A percentile compares a stretch with the other conserved stretches of the same genome.
Conservation (phyloP, 2,797 vertebrate species). For the Parambassis ranga region DNA sequence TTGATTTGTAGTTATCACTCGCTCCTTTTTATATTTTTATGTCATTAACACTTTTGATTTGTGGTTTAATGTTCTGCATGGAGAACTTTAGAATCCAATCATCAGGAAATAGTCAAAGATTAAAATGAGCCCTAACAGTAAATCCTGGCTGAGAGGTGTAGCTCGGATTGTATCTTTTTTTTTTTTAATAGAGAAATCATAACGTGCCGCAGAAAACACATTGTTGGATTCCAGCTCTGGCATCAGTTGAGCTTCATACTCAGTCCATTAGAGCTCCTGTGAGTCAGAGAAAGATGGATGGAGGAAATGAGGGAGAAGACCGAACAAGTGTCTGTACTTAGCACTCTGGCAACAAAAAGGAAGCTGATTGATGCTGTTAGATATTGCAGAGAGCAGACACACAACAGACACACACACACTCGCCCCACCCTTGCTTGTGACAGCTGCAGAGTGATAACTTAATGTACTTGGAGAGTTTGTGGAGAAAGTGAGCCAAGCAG, state of each 20-base stretch:
- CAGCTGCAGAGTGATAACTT: conserved; percentile 45
- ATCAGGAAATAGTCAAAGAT: too few relatives aligned
- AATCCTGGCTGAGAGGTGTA: too few relatives aligned
- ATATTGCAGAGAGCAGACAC: conserved; percentile 34
- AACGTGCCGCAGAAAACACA: not conserved
- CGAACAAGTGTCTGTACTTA: conserved; percentile 25
- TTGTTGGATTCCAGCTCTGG: not conserved
- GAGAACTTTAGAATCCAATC: too few relatives aligned
- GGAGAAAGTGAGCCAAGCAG: conserved; percentile 28
- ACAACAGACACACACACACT: not conserved
- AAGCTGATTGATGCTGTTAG: conserved; percentile 52
- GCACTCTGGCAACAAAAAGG: conserved; percentile 27
- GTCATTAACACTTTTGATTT: too few relatives aligned
- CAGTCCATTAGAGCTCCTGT: not conserved
- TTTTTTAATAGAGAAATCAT: not conserved
- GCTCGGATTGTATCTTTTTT: too few relatives aligned
- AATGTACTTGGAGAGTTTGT: conserved; percentile 31
- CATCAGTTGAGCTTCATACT: not conserved
- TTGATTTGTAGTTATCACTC: too few relatives aligned
- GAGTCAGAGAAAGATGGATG: not conserved
- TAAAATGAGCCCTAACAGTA: too few relatives aligned
- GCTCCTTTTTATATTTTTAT: too few relatives aligned
- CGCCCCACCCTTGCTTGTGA: conserved; percentile 19
- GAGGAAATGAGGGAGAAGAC: conserved; percentile 17
- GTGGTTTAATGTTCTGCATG: too few relatives aligned